Evolutionary conservation across 2,113 vertebrate species (phyloP).

Genomic region (Ameiurus melas): DNA sequence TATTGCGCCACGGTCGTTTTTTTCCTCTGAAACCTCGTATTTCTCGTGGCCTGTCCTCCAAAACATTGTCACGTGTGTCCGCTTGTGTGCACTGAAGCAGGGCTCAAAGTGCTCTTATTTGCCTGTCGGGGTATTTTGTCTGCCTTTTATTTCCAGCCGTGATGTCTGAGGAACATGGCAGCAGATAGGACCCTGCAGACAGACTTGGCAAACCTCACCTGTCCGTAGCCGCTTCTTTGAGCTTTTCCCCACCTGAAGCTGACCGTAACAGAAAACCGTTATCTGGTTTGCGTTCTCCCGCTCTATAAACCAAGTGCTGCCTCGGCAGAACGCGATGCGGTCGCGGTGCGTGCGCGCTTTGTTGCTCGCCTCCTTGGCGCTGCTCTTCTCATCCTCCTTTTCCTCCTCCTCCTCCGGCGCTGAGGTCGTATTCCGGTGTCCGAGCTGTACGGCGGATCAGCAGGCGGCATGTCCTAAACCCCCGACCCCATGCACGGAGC

Average conservation of each 20-base stretch:
- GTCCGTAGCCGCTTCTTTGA: slow-evolving; percentile 62
- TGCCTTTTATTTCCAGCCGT: slow-evolving; percentile 3
- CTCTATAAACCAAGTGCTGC: background rate
- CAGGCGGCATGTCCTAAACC: slow-evolving; percentile 68
- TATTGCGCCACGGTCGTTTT: background rate
- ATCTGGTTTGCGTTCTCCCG: slow-evolving; percentile 19
- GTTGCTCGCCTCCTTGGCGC: slow-evolving; percentile 37
- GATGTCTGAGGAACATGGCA: slow-evolving; percentile 59
- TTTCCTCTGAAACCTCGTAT: background rate
- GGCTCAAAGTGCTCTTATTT: slow-evolving; percentile 46
- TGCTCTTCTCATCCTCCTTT: slow-evolving; percentile 56
- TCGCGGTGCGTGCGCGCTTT: slow-evolving; percentile 34
- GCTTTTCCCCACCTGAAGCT: slow-evolving; percentile 59
- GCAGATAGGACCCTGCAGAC: slow-evolving; percentile 70
- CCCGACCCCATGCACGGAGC: slow-evolving; percentile 71
- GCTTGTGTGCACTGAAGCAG: slow-evolving; percentile 32
- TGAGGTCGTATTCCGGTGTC: slow-evolving; percentile 86
- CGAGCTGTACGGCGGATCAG: slow-evolving; percentile 77
- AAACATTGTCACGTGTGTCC: slow-evolving; percentile 38
- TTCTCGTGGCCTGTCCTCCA: slow-evolving; percentile 21
- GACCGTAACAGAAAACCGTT: slow-evolving; percentile 39
- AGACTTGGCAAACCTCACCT: slow-evolving; percentile 55
- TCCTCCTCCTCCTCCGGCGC: slow-evolving; percentile 52
- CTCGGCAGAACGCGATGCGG: slow-evolving; percentile 24
- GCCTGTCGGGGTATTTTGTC: slow-evolving; percentile 4